Conservation (phyloP, 2,888 invertebrate genomes). For the Netelia virgata region DNA sequence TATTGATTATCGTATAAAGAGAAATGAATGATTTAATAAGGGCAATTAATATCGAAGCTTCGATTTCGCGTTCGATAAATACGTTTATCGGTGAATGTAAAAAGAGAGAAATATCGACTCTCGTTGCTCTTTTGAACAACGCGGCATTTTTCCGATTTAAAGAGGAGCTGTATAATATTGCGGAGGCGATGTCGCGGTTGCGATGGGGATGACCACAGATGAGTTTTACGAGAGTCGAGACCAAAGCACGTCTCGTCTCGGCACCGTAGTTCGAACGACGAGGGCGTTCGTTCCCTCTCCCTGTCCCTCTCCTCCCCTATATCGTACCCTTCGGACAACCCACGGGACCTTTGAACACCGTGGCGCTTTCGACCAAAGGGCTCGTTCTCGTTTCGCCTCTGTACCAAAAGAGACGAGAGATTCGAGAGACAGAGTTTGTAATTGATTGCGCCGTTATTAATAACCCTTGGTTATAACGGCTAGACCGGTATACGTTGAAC, state of each 20-base stretch:
- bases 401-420: conserved; percentile 67
- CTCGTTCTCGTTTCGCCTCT: conserved; percentile 39
- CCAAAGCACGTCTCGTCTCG: conserved; percentile 75
- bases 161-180: conserved; percentile 25
- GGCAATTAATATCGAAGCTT: too few relatives aligned
- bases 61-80: neutral
- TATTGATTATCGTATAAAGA: too few relatives aligned
- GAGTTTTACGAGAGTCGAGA: conserved; percentile 79
- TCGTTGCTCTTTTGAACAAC: conserved; percentile 12
- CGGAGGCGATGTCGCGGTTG: conserved; percentile 30
- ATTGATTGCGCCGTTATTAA: conserved; percentile 81
- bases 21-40: too few relatives aligned
- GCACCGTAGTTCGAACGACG: conserved; percentile 75
- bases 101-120: neutral
- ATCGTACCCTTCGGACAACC: neutral
- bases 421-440: conserved; percentile 73
- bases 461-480: conserved; percentile 63
- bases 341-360: conserved; percentile 44
- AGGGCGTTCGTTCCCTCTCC: conserved; percentile 72
- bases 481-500: conserved; percentile 28
- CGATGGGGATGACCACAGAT: conserved; percentile 78
- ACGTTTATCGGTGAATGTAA: conserved; percentile 21
- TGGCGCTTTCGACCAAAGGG: conserved; percentile 50
- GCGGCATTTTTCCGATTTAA: neutral
- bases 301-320: neutral